phyloP scores from a whole-genome alignment of 2,888 invertebrate species.

The Macrophya alboannulata region DNA sequence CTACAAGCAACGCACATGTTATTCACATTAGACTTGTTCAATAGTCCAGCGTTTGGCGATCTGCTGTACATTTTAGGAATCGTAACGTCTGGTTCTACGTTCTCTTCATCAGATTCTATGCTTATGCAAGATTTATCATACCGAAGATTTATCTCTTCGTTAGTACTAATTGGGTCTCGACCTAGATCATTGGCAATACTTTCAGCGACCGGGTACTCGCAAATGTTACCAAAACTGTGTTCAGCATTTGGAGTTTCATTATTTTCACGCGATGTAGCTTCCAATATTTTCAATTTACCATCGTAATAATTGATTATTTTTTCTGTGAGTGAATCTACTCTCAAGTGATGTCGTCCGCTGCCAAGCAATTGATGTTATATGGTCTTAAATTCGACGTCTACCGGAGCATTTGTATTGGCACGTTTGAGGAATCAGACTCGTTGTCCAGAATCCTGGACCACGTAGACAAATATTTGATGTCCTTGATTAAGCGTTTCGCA shows the following conservation, averaged over 20 bases:
- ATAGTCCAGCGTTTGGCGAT: neutral
- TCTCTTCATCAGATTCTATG: neutral
- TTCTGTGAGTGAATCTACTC: neutral
- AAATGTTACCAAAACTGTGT: no score
- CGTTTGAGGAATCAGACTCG: neutral
- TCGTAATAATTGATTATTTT: neutral
- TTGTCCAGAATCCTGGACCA: neutral
- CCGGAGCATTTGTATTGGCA: neutral
- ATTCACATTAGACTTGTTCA: neutral
- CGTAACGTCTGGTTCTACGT: neutral
- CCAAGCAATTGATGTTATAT: neutral
- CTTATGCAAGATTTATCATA: neutral
- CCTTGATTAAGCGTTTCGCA: neutral
- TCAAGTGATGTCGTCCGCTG: neutral
- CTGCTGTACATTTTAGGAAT: neutral
- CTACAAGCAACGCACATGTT: neutral
- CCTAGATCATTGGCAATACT: no score
- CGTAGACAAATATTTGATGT: neutral
- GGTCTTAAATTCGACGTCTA: neutral
- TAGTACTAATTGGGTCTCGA: no score
- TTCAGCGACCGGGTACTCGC: no score
- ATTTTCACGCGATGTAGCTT: neutral
- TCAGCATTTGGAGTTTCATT: constrained; percentile 30
- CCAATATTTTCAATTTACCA: neutral
- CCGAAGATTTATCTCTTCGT: no score